phyloP scores from a whole-genome alignment of 1,140 invertebrate species.

The Drosophila sp. region DNA sequence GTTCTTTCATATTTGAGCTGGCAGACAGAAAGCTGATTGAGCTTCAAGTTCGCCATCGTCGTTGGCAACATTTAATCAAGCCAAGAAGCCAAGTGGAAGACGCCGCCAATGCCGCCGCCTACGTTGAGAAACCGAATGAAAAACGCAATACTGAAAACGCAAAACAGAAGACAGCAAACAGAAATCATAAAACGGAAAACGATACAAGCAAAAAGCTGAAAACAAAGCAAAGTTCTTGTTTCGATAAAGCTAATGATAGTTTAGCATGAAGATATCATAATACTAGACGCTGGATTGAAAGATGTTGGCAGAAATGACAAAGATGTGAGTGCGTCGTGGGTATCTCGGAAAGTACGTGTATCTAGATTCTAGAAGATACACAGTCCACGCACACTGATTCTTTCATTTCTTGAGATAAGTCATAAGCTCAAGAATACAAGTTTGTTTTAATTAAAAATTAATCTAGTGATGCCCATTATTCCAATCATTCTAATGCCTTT shows the following conservation, averaged over 20 bases:
- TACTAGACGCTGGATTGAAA: background rate
- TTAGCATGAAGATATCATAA: constrained; percentile 22
- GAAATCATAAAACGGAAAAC: constrained; percentile 7
- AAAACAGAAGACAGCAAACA: background rate
- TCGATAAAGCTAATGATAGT: constrained; percentile 67
- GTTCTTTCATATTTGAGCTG: constrained; percentile 43
- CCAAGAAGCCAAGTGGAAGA: constrained; percentile 76
- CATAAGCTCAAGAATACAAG: too few relatives aligned
- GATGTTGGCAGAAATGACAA: background rate
- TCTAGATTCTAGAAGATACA: background rate
- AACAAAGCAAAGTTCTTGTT: constrained; percentile 64
- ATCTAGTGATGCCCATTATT: too few relatives aligned
- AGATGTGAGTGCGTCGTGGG: constrained; percentile 9
- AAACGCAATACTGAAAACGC: constrained; percentile 6
- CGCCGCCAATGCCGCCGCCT: constrained; percentile 33
- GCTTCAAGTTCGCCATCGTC: constrained; percentile 55
- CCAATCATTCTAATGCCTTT: too few relatives aligned
- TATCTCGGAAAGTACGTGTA: constrained; percentile 7
- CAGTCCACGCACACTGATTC: background rate
- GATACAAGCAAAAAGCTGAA: constrained; percentile 31
- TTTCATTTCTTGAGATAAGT: too few relatives aligned
- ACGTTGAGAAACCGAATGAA: constrained; percentile 18
- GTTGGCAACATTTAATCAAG: constrained; percentile 82
- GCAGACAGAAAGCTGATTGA: constrained; percentile 65
- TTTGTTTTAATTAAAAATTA: too few relatives aligned